Percentiles rank a stretch among this genome's conserved stretches.
These are phyloP conservation scores for Sminthurides bifidus DNA, from an alignment of 1,140 invertebrate species.

Conservation along the genomic window DNA sequence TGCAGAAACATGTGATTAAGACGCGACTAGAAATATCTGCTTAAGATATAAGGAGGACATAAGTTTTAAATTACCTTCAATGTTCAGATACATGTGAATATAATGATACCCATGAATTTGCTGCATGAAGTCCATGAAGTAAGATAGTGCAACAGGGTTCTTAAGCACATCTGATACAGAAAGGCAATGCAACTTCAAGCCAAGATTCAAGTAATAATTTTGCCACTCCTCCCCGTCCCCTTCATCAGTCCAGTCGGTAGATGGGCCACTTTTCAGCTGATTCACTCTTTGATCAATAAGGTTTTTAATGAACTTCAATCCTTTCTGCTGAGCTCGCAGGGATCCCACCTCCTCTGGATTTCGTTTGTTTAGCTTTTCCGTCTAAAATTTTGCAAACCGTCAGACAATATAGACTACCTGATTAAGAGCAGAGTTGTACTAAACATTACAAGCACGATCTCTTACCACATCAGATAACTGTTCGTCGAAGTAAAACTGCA, in stretches of 20 bases:
- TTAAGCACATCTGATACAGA: constrained; percentile 65
- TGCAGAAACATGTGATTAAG: background rate
- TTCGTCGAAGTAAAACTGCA: constrained; percentile 60
- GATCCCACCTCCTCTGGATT: background rate
- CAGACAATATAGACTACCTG: background rate
- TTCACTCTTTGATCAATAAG: constrained; percentile 55
- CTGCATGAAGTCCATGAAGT: constrained; percentile 71
- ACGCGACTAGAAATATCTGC: background rate
- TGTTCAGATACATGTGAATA: constrained; percentile 70
- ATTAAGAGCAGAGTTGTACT: too few relatives aligned
- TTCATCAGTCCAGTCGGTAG: constrained; percentile 33
- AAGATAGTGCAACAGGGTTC: constrained; percentile 64
- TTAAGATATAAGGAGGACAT: background rate
- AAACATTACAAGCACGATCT: too few relatives aligned
- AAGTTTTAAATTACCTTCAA: constrained; percentile 46
- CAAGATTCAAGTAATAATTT: constrained; percentile 40
- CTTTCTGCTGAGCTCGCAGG: constrained; percentile 80
- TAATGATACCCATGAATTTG: constrained; percentile 58
- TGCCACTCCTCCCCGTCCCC: constrained; percentile 25
- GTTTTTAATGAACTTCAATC: constrained; percentile 65
- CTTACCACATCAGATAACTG: constrained; percentile 62
- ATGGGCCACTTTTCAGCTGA: constrained; percentile 46
- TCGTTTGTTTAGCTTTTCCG: constrained; percentile 1
- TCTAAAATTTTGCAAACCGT: background rate
- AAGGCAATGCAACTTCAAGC: constrained; percentile 50